Evolutionary conservation across 2,113 vertebrate species (phyloP), one percentile per base, ranked within the genome.

Genomic region (Synchiropus splendidus): DNA sequence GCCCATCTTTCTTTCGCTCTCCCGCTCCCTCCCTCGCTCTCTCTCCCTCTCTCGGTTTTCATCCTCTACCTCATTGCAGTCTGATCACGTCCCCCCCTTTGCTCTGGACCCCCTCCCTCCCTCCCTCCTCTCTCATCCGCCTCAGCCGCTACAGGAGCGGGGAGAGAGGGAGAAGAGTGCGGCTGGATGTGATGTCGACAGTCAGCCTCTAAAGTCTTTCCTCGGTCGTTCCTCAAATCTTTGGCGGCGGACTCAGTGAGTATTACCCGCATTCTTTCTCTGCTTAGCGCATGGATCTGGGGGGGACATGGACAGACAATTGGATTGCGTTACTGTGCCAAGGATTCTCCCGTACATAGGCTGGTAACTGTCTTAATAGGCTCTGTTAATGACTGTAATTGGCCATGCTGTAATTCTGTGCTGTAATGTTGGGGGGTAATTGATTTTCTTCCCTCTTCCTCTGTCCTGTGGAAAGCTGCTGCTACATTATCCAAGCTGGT

Each of bases 1-100:
- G 89, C 87, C 82, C 81, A 79, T 78, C 41, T 34, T 16, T 18
- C 31, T n/a, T 36, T 38, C 31, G 31, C 43, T 27, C 48, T 13
- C 32, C 17, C 27, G 41, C 16, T 31, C 36, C 35, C 40, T 31
- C 32, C 17, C 38, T 38, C 49, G 18, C 54, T 43, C 48, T 47
- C 53, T 53, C 51, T 50, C 48, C 33, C 40, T 60, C 57, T 31
- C 38, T 16, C 54, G 46, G 83, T 85, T 89, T 70, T 78, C 75
- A 83, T 67, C 79, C 70, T 73, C 68, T 65, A 70, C 77, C 75
- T 83, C 87, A 87, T 88, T 92, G 86, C 89, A 93, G 92, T 97
- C 92, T 79, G 80, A 73, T 89, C 92, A 94, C 93, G 90, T 91
- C 45, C 48, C 83, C 67, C 39, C 13, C 77, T 61, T 61, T 40